Conservation (phyloP, 2,113 vertebrate species). For the Otis tarda region DNA sequence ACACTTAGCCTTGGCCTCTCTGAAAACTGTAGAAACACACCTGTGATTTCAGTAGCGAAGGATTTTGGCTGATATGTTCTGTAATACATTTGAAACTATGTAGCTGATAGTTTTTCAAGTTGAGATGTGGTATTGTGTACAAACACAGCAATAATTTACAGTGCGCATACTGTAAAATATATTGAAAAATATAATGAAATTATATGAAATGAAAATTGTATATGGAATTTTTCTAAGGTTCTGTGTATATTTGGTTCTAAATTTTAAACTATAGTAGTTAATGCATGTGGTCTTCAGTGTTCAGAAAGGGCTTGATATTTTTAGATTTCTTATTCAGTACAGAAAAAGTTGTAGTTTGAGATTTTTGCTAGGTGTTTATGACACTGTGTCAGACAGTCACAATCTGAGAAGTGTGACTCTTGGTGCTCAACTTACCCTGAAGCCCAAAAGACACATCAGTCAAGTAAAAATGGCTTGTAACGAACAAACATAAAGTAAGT, state of each 20-base stretch:
- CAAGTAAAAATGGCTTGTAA: background rate
- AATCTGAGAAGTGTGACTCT: background rate
- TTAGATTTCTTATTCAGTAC: background rate
- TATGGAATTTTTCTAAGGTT: background rate
- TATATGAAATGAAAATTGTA: background rate
- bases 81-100: background rate
- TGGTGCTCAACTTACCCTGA: background rate
- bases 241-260: background rate
- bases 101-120: background rate
- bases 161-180: background rate
- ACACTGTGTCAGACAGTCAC: background rate
- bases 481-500: background rate
- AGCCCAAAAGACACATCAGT: background rate
- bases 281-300: background rate
- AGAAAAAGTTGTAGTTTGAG: background rate
- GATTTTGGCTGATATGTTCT: background rate
- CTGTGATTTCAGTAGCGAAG: background rate
- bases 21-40: background rate
- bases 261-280: background rate
- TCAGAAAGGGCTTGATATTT: background rate
- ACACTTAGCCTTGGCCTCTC: background rate
- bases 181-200: too few species aligned
- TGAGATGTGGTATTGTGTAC: background rate
- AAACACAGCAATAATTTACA: background rate
- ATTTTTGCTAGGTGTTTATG: background rate